Evolutionary conservation across 1,140 invertebrate genomes (phyloP).

Genomic region (Drosophila neocordata): DNA sequence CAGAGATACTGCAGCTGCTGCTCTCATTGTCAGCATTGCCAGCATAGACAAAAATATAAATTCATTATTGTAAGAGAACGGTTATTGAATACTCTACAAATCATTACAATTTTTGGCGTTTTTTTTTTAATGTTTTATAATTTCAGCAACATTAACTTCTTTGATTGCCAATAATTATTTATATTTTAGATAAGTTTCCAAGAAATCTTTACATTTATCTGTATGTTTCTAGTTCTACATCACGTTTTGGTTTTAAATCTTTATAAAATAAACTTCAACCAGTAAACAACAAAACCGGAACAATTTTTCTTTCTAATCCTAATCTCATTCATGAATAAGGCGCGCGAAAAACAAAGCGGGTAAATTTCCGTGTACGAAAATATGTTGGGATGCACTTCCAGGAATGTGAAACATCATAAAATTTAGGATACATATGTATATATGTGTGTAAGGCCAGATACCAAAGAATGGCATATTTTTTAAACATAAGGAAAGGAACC

Average conservation of each 20-base stretch:
- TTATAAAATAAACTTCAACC: constrained; percentile 30
- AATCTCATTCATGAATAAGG: constrained; percentile 63
- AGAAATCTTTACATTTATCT: too few species aligned
- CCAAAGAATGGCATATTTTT: too few species aligned
- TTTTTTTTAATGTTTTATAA: too few species aligned
- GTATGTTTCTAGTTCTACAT: too few species aligned
- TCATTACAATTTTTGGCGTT: too few species aligned
- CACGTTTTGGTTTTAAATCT: too few species aligned
- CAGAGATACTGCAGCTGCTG: constrained; percentile 1
- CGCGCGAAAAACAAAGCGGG: constrained; percentile 24
- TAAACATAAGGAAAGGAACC: too few species aligned
- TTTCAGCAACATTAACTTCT: too few species aligned
- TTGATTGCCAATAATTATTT: too few species aligned
- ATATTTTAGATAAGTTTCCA: too few species aligned
- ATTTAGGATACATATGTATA: background rate
- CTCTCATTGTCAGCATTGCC: constrained; percentile 48
- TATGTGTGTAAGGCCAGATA: too few species aligned
- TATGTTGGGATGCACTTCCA: constrained; percentile 20
- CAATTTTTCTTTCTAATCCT: constrained; percentile 33
- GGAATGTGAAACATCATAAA: constrained; percentile 26
- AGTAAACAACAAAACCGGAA: constrained; percentile 36
- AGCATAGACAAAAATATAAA: constrained; percentile 25
- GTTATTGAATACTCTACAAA: background rate
- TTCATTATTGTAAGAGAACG: background rate
- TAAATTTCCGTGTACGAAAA: constrained; percentile 43